phyloP scores from a whole-genome alignment of 2,113 vertebrate species.

The Brevimyrus niger region DNA sequence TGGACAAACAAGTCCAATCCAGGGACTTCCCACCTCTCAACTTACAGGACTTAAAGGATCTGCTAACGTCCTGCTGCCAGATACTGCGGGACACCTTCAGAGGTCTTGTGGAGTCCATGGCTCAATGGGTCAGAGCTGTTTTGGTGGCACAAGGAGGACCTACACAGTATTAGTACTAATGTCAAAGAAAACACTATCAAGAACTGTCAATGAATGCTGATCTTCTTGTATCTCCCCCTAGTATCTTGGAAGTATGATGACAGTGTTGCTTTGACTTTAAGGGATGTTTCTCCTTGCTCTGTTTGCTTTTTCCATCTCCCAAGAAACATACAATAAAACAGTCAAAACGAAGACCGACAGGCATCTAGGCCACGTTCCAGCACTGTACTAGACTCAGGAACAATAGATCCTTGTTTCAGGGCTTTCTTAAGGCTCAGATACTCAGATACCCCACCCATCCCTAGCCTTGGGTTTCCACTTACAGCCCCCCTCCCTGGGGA shows the following conservation, averaged over 20 bases:
- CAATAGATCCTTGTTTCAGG: conserved; percentile 25
- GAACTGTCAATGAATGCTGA: background rate
- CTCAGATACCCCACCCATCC: conserved; percentile 7
- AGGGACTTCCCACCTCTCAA: background rate
- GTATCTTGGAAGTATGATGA: background rate
- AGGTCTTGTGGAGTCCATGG: background rate
- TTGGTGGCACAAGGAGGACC: background rate
- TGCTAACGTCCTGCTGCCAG: background rate
- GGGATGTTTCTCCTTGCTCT: background rate
- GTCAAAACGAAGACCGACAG: background rate
- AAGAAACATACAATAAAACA: background rate
- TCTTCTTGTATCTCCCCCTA: background rate
- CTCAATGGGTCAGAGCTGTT: background rate
- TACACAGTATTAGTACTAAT: background rate
- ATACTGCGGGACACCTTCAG: background rate
- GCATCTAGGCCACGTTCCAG: background rate
- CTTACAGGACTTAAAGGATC: background rate
- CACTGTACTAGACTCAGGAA: background rate
- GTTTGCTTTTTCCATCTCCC: background rate
- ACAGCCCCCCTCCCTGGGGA: background rate
- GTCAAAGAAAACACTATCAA: background rate
- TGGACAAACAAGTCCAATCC: background rate
- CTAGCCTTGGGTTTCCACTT: conserved; percentile 8
- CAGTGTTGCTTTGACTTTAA: background rate
- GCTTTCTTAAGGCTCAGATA: background rate